These are phyloP conservation scores for Gerris buenoi DNA, from an alignment of 1,140 invertebrate species.

Conservation along the genomic window DNA sequence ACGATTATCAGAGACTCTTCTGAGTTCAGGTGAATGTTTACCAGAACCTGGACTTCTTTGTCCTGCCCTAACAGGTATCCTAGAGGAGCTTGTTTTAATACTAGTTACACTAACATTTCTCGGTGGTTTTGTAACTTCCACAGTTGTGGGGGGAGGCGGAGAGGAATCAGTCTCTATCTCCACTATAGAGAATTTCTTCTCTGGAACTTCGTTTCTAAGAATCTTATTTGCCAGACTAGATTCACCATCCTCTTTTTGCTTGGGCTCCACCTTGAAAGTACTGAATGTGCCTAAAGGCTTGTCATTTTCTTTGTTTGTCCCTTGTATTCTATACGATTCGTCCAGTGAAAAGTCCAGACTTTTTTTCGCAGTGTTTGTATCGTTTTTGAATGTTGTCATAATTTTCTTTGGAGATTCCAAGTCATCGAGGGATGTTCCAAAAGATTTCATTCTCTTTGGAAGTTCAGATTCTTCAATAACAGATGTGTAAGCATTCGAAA, in stretches of 20 bases:
- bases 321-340: conserved; percentile 1
- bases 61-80: conserved; percentile 13
- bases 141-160: too few relatives aligned
- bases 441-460: background rate
- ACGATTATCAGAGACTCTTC: conserved; percentile 4
- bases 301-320: conserved; percentile 3
- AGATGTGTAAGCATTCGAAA: background rate
- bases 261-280: background rate
- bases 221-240: conserved; percentile 2
- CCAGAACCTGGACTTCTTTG: conserved; percentile 11
- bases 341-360: background rate
- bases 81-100: conserved; percentile 12
- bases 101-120: conserved; percentile 11
- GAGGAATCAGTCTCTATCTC: background rate
- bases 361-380: background rate
- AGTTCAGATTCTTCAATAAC: background rate
- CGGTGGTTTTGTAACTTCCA: conserved; percentile 7
- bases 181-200: conserved; percentile 6
- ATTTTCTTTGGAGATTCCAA: background rate
- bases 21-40: conserved; percentile 5
- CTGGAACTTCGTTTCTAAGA: background rate
- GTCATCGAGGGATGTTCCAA: background rate
- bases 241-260: background rate
- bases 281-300: background rate
- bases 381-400: background rate